These are phyloP conservation scores for Reticulitermes speratus DNA, from an alignment of 1,140 invertebrate genomes.

Conservation along the genomic window DNA sequence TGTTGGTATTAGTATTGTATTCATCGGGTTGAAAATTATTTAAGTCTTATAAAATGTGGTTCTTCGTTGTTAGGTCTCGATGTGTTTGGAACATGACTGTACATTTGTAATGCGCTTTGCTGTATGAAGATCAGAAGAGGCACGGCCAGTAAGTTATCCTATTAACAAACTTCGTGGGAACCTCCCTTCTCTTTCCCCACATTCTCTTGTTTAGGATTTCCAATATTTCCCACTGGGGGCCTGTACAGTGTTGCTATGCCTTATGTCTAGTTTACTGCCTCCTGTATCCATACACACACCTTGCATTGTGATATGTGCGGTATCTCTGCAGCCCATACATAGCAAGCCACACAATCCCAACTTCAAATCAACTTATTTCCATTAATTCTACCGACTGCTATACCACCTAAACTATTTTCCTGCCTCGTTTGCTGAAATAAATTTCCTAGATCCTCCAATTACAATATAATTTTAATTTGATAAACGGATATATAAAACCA, in stretches of 20 bases:
- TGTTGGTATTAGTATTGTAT: no score
- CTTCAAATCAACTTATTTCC: no score
- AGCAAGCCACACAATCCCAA: no score
- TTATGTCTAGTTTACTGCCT: not conserved
- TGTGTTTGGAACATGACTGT: not conserved
- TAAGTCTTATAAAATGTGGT: no score
- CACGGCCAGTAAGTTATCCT: conserved; percentile 21
- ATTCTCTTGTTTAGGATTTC: conserved; percentile 19
- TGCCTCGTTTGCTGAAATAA: no score
- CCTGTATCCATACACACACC: not conserved
- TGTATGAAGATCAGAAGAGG: conserved; percentile 8
- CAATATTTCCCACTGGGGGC: conserved; percentile 15
- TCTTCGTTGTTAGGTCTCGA: not conserved
- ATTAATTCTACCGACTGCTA: no score
- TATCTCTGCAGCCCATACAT: not conserved
- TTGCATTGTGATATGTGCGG: not conserved
- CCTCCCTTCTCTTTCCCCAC: not conserved
- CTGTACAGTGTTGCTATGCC: not conserved
- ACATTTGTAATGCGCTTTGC: conserved; percentile 21
- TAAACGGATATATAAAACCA: no score
- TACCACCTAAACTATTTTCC: no score
- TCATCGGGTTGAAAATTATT: no score
- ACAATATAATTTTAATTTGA: no score
- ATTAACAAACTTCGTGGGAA: conserved; percentile 25
- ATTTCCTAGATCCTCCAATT: no score